phyloP scores from a whole-genome alignment of 2,797 vertebrate species.

The Sebastes variabilis region DNA sequence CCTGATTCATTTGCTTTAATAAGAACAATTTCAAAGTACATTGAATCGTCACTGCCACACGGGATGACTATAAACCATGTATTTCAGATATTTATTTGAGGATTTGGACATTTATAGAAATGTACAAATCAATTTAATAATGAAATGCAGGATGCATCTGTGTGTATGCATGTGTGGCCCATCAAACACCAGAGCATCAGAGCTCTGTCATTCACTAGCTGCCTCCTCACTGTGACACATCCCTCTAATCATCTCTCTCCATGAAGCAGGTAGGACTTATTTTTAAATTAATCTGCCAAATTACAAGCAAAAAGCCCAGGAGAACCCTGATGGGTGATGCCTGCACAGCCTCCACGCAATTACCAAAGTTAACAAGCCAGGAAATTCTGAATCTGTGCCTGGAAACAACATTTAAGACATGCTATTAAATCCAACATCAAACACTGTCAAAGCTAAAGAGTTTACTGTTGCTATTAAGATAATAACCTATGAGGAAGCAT shows the following conservation, averaged over 20 bases:
- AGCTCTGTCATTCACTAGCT: conserved; percentile 29
- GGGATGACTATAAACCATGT: neutral
- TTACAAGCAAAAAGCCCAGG: conserved; percentile 32
- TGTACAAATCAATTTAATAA: neutral
- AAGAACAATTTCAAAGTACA: conserved; percentile 11
- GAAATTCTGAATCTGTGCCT: conserved; percentile 36
- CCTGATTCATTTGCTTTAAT: neutral
- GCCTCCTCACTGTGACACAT: conserved; percentile 34
- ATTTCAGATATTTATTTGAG: conserved; percentile 5
- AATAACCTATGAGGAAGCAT: conserved; percentile 5
- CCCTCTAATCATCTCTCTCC: conserved; percentile 43
- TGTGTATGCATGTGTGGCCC: neutral
- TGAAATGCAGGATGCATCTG: neutral
- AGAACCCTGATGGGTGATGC: conserved; percentile 27
- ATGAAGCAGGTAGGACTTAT: conserved; percentile 35
- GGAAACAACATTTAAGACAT: conserved; percentile 34
- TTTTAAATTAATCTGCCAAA: conserved; percentile 49
- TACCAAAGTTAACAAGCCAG: conserved; percentile 51
- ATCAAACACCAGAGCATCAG: conserved; percentile 8
- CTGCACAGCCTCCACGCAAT: conserved; percentile 27
- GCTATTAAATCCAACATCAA: conserved; percentile 27
- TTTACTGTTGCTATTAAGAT: conserved; percentile 13
- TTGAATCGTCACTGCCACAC: neutral
- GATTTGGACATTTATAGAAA: conserved; percentile 14
- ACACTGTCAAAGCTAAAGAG: neutral